A percentile compares a stretch with the other conserved stretches of the same genome.
These are phyloP conservation scores for Carassius auratus DNA, from an alignment of 2,113 vertebrate species.

Conservation along the genomic window DNA sequence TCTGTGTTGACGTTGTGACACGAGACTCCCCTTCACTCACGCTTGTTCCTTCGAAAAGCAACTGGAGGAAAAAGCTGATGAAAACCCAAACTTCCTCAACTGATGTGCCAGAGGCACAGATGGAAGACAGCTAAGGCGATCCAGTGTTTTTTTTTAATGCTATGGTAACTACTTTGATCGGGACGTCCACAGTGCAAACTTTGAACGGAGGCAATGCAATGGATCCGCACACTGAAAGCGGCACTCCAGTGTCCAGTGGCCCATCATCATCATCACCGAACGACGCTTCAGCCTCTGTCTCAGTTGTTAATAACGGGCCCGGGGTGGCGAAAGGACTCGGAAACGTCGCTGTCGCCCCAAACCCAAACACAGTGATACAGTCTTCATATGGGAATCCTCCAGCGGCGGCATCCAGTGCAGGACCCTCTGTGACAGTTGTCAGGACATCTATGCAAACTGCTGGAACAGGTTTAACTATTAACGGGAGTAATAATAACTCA, in stretches of 20 bases:
- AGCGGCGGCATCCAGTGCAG: conserved; percentile 59
- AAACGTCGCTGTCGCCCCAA: conserved; percentile 67
- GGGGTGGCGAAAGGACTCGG: conserved; percentile 80
- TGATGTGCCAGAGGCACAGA: conserved; percentile 76
- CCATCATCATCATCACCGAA: conserved; percentile 20
- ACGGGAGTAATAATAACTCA: conserved; percentile 66
- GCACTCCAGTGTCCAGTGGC: conserved; percentile 76
- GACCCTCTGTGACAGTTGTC: conserved; percentile 77
- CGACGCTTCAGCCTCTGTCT: conserved; percentile 71
- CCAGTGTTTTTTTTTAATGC: conserved; percentile 79
- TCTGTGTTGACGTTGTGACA: conserved; percentile 35
- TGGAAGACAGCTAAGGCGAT: conserved; percentile 80
- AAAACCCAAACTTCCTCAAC: conserved; percentile 67
- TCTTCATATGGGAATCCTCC: conserved; percentile 81
- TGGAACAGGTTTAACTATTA: conserved; percentile 60
- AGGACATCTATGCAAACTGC: conserved; percentile 82
- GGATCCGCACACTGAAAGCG: conserved; percentile 84
- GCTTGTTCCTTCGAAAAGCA: conserved; percentile 66
- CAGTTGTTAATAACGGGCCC: conserved; percentile 84
- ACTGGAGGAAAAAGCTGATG: conserved; percentile 72
- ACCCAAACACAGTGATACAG: conserved; percentile 90
- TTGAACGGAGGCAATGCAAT: conserved; percentile 93
- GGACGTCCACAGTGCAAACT: conserved; percentile 82
- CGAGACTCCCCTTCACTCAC: conserved; percentile 62
- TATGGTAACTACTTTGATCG: conserved; percentile 80